phyloP scores from a whole-genome alignment of 2,797 vertebrate genomes.

The Botia almorhae region DNA sequence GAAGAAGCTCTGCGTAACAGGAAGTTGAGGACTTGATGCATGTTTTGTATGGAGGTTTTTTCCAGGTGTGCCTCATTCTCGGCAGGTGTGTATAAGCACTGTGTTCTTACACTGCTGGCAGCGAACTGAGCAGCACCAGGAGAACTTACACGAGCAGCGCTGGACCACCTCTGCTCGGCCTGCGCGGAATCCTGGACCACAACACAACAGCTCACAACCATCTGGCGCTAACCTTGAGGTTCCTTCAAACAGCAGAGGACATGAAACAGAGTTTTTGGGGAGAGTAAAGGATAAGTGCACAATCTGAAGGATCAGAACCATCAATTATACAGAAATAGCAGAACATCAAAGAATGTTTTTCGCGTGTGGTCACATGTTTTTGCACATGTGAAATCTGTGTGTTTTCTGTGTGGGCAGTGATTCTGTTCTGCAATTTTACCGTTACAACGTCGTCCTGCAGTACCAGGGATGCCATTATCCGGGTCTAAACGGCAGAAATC shows the following conservation, averaged over 20 bases:
- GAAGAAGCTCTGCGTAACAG: background rate
- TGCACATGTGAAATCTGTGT: background rate
- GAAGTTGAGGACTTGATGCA: background rate
- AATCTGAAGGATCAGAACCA: background rate
- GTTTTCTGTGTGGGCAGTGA: background rate
- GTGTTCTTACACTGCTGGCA: slow-evolving; percentile 81
- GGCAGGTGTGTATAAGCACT: slow-evolving; percentile 79
- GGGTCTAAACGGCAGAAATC: slow-evolving; percentile 79
- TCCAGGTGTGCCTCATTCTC: slow-evolving; percentile 65
- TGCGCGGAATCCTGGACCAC: slow-evolving; percentile 73
- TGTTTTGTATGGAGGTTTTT: background rate
- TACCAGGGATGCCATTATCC: slow-evolving; percentile 73
- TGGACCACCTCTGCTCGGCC: slow-evolving; percentile 76
- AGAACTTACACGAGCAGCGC: slow-evolving; percentile 80
- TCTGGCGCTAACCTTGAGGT: slow-evolving; percentile 76
- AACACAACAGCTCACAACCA: slow-evolving; percentile 81
- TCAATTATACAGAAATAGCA: too few species aligned
- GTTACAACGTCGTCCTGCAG: slow-evolving; percentile 76
- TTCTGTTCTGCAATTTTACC: slow-evolving; percentile 63
- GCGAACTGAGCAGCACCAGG: slow-evolving; percentile 82
- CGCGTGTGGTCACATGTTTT: too few species aligned
- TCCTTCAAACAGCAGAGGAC: slow-evolving; percentile 59
- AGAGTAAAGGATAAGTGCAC: too few species aligned
- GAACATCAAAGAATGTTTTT: too few species aligned
- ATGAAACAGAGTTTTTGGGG: background rate